Conservation (phyloP, 2,888 invertebrate species). For the Xanthorhoe designata region DNA sequence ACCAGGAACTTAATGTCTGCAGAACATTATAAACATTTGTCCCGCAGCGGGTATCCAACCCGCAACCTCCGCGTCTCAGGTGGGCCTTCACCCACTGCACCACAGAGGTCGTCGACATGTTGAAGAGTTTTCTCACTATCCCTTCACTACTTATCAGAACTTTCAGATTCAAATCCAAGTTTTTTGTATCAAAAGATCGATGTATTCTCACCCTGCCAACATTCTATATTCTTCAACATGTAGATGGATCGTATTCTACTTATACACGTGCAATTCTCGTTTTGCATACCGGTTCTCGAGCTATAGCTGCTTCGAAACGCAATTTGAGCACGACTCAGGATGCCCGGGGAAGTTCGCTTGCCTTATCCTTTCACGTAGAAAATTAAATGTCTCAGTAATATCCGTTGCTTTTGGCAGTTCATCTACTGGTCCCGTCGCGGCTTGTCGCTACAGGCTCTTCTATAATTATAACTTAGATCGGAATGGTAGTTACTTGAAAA, state of each 20-base stretch:
- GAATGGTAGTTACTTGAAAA: conserved; percentile 10
- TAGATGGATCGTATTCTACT: neutral
- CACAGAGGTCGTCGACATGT: too few species aligned
- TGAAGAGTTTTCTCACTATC: too few species aligned
- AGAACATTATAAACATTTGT: too few species aligned
- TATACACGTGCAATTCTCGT: neutral
- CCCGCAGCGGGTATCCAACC: too few species aligned
- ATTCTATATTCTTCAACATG: too few species aligned
- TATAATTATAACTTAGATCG: conserved; percentile 25
- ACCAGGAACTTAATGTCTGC: too few species aligned
- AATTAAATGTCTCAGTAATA: conserved; percentile 84
- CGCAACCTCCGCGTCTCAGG: too few species aligned
- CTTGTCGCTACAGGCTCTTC: conserved; percentile 33
- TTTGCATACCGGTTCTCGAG: conserved; percentile 11
- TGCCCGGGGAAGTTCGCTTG: conserved; percentile 74
- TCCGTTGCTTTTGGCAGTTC: conserved; percentile 82
- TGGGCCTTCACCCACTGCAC: too few species aligned
- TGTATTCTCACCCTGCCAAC: too few species aligned
- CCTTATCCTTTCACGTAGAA: conserved; percentile 85
- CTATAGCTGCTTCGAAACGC: conserved; percentile 64
- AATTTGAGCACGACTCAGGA: conserved; percentile 70
- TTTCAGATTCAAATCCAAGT: too few species aligned
- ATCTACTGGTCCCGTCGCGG: conserved; percentile 60
- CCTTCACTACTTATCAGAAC: too few species aligned
- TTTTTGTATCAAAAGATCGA: too few species aligned